phyloP scores from a whole-genome alignment of 2,797 vertebrate genomes.

The Borostomias antarcticus region DNA sequence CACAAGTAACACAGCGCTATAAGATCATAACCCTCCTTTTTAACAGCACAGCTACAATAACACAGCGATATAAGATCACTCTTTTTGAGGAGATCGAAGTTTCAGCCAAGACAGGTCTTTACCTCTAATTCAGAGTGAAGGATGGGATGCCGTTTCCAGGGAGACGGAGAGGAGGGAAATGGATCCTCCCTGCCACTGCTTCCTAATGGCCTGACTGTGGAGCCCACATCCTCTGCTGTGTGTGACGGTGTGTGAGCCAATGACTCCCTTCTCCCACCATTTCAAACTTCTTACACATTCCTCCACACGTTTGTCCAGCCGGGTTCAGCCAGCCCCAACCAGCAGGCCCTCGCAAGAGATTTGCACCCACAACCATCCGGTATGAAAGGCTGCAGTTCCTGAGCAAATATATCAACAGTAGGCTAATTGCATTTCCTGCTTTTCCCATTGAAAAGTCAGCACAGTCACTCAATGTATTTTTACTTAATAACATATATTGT shows the following conservation, averaged over 20 bases:
- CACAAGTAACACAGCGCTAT: too few relatives aligned
- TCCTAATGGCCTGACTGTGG: background rate
- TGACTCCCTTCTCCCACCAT: slow-evolving; percentile 11
- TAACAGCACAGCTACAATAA: too few relatives aligned
- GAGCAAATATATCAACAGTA: slow-evolving; percentile 45
- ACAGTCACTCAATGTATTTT: slow-evolving; percentile 46
- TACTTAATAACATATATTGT: slow-evolving; percentile 35
- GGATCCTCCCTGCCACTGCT: background rate
- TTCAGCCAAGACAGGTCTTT: background rate
- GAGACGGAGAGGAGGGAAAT: too few relatives aligned
- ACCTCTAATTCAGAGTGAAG: background rate
- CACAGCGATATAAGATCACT: too few relatives aligned
- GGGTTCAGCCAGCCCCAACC: slow-evolving; percentile 32
- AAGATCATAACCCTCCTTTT: too few relatives aligned
- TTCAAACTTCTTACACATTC: slow-evolving; percentile 33
- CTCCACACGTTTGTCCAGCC: slow-evolving; percentile 57
- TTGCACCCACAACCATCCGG: slow-evolving; percentile 57
- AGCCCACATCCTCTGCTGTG: slow-evolving; percentile 7
- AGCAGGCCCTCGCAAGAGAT: slow-evolving; percentile 45
- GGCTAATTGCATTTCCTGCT: slow-evolving; percentile 67
- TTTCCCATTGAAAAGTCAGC: slow-evolving; percentile 45
- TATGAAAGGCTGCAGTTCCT: background rate
- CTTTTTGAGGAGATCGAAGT: background rate
- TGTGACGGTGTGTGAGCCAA: background rate
- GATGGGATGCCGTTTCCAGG: too few relatives aligned